Conservation (phyloP, 1,140 invertebrate species). For the Drepana arcuata region DNA sequence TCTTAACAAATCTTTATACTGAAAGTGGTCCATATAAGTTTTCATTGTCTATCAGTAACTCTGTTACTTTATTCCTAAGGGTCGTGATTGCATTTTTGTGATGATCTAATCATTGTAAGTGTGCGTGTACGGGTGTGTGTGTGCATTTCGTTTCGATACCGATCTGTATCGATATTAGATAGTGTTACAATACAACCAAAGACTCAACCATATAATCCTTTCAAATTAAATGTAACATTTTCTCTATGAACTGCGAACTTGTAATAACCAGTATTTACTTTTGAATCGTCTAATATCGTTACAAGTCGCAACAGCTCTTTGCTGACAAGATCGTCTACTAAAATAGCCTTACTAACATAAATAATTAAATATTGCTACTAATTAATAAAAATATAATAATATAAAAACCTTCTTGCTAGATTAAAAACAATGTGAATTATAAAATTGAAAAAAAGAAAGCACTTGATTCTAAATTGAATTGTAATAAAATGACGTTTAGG, state of each 20-base stretch:
- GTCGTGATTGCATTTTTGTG: slow-evolving; percentile 27
- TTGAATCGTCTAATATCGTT: slow-evolving; percentile 28
- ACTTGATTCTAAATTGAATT: slow-evolving; percentile 68
- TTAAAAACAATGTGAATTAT: slow-evolving; percentile 60
- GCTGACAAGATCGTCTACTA: slow-evolving; percentile 45
- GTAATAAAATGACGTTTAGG: slow-evolving; percentile 65
- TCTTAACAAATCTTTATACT: slow-evolving; percentile 5
- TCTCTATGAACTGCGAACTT: slow-evolving; percentile 8
- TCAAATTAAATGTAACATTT: slow-evolving; percentile 4
- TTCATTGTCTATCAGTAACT: slow-evolving; percentile 42
- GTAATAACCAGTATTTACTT: slow-evolving; percentile 10
- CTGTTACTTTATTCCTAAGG: slow-evolving; percentile 36
- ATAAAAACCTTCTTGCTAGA: slow-evolving; percentile 44
- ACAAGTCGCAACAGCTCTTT: slow-evolving; percentile 24
- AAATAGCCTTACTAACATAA: slow-evolving; percentile 68
- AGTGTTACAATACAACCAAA: background rate
- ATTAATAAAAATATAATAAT: slow-evolving; percentile 32
- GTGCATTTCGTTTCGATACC: slow-evolving; percentile 19
- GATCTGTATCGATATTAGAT: slow-evolving; percentile 27
- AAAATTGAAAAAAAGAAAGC: slow-evolving; percentile 42
- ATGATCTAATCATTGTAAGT: slow-evolving; percentile 27
- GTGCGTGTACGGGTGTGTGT: slow-evolving; percentile 20
- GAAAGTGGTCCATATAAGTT: slow-evolving; percentile 53
- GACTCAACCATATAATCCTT: background rate
- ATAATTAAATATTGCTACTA: slow-evolving; percentile 41